phyloP scores from a whole-genome alignment of 2,888 invertebrate genomes.

The Eupithecia exiguata region DNA sequence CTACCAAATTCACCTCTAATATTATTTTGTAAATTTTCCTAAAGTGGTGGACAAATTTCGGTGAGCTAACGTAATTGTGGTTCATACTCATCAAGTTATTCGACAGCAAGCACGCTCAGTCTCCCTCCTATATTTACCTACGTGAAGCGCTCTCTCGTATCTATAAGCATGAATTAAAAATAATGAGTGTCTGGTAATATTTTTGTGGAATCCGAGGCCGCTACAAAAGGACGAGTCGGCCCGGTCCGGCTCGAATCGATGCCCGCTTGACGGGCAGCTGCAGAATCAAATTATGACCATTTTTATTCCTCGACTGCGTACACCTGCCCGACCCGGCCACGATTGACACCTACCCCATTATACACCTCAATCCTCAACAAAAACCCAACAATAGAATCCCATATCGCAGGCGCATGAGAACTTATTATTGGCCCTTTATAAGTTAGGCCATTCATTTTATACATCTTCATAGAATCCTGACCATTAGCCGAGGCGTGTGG shows the following conservation, averaged over 20 bases:
- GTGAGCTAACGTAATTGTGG: constrained; percentile 38
- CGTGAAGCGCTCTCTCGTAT: constrained; percentile 56
- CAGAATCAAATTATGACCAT: constrained; percentile 81
- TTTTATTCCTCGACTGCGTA: constrained; percentile 72
- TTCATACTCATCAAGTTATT: constrained; percentile 39
- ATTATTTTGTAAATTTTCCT: constrained; percentile 30
- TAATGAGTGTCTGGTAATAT: constrained; percentile 69
- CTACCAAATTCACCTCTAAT: constrained; percentile 27
- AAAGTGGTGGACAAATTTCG: constrained; percentile 37
- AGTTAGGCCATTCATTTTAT: constrained; percentile 74
- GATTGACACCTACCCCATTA: constrained; percentile 83
- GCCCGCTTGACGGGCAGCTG: constrained; percentile 81
- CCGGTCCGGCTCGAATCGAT: constrained; percentile 68
- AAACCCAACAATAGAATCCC: constrained; percentile 73
- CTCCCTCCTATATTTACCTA: constrained; percentile 50
- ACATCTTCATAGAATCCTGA: constrained; percentile 81
- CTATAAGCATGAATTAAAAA: constrained; percentile 63
- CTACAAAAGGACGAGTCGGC: constrained; percentile 70
- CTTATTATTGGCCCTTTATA: constrained; percentile 81
- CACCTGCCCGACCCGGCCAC: constrained; percentile 76
- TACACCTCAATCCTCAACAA: constrained; percentile 67
- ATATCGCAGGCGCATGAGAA: constrained; percentile 80
- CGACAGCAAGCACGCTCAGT: constrained; percentile 44
- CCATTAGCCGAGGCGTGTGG: constrained; percentile 83
- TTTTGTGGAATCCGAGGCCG: constrained; percentile 67